Conservation (phyloP, 2,113 vertebrate genomes). For the Grammomys dolichurus region DNA sequence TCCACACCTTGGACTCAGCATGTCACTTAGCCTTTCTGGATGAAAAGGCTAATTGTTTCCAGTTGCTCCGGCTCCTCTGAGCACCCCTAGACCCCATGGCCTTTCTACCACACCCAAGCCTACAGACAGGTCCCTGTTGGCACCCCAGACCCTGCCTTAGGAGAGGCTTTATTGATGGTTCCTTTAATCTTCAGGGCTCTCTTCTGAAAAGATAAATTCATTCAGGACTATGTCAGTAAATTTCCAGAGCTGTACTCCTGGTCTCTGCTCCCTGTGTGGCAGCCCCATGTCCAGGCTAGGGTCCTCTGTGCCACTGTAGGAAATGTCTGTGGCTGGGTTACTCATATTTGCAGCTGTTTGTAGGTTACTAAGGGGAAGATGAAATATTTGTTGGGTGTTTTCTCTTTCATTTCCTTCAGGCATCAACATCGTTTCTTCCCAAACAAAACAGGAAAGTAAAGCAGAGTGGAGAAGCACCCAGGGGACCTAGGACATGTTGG, state of each 20-base stretch:
- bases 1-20: not conserved
- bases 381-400: not conserved
- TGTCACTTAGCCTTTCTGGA: not conserved
- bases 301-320: accelerated
- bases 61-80: accelerated
- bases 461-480: no score
- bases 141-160: not conserved
- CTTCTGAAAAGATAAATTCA: slow-evolving; percentile 32
- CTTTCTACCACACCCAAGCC: not conserved
- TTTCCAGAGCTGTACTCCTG: slow-evolving; percentile 15
- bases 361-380: not conserved
- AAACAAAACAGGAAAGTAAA: not conserved
- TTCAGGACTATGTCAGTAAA: not conserved
- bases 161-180: slow-evolving; percentile 50
- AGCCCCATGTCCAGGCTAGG: not conserved
- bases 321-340: accelerated
- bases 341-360: accelerated
- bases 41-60: not conserved
- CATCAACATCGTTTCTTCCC: not conserved
- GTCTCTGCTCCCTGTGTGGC: not conserved
- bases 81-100: not conserved
- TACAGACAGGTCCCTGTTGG: not conserved
- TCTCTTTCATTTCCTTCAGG: not conserved
- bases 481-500: not conserved
- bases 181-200: slow-evolving; percentile 43